A percentile compares a stretch with the other conserved stretches of the same genome.
phyloP scores from a whole-genome alignment of 2,888 invertebrate species.

The Calameuta filiformis region DNA sequence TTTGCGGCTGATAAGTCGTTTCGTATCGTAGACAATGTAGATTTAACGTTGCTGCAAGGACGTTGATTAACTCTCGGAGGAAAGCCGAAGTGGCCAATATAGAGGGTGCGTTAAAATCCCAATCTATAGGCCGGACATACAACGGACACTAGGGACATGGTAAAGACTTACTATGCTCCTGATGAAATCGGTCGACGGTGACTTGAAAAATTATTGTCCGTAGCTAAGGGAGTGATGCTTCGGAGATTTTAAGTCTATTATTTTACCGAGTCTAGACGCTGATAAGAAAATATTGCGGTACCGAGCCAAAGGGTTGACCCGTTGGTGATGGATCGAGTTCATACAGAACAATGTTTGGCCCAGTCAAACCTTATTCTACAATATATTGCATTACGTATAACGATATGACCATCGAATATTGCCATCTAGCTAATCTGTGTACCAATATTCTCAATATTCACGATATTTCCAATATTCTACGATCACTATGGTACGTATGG shows the following conservation, averaged over 20 bases:
- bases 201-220: background rate
- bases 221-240: background rate
- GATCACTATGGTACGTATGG: constrained; percentile 2
- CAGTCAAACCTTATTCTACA: constrained; percentile 16
- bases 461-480: background rate
- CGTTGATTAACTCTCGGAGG: background rate
- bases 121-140: background rate
- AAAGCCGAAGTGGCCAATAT: background rate
- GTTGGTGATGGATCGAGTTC: constrained; percentile 7
- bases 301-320: background rate
- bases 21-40: background rate
- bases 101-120: background rate
- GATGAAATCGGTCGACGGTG: background rate
- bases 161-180: background rate
- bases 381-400: constrained; percentile 20
- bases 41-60: constrained; percentile 3
- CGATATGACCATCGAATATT: constrained; percentile 19
- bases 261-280: background rate
- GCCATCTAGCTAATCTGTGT: constrained; percentile 21
- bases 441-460: constrained; percentile 19
- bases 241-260: background rate
- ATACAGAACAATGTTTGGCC: constrained; percentile 16
- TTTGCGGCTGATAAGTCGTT: background rate
- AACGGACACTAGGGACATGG: background rate
- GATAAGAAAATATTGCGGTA: constrained; percentile 14